Percentiles rank a stretch among this genome's conserved stretches.
These are phyloP conservation scores for Drosophila neonasuta DNA, from an alignment of 2,888 invertebrate genomes.

Conservation along the genomic window DNA sequence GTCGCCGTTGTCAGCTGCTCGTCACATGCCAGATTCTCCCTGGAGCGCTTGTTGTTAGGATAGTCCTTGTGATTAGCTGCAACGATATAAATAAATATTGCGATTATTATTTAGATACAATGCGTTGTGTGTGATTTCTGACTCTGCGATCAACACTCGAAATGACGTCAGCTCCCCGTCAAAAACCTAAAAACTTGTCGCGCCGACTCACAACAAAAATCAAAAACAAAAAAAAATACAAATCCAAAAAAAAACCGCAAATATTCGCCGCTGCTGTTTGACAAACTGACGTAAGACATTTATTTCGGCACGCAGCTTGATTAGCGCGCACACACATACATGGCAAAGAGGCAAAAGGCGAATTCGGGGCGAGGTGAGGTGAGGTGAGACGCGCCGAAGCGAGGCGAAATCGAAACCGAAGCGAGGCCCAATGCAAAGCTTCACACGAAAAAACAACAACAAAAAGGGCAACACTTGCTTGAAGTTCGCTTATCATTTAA, in stretches of 20 bases:
- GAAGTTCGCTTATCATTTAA: constrained; percentile 43
- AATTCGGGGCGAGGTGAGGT: background rate
- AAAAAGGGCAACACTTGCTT: constrained; percentile 43
- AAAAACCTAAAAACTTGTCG: constrained; percentile 67
- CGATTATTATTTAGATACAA: constrained; percentile 21
- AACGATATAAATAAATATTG: constrained; percentile 48
- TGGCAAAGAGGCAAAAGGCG: constrained; percentile 7
- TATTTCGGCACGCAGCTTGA: constrained; percentile 71
- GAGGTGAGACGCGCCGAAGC: constrained; percentile 17
- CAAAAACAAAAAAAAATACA: constrained; percentile 33
- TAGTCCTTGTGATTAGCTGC: constrained; percentile 88
- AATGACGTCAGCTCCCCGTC: constrained; percentile 64
- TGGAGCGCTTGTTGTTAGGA: constrained; percentile 86
- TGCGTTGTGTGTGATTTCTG: constrained; percentile 1
- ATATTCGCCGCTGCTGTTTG: constrained; percentile 65
- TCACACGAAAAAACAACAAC: background rate
- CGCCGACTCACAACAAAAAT: constrained; percentile 60
- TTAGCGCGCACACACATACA: constrained; percentile 51
- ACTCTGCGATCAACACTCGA: constrained; percentile 22
- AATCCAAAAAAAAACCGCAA: constrained; percentile 46
- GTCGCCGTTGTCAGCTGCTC: constrained; percentile 84
- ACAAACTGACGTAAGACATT: constrained; percentile 75
- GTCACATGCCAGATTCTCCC: constrained; percentile 86
- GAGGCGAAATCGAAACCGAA: constrained; percentile 43
- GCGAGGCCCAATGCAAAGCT: constrained; percentile 50